Percentiles rank a stretch among this genome's conserved stretches.
These are phyloP conservation scores for Plodia interpunctella DNA, from an alignment of 1,140 invertebrate genomes.

Conservation along the genomic window DNA sequence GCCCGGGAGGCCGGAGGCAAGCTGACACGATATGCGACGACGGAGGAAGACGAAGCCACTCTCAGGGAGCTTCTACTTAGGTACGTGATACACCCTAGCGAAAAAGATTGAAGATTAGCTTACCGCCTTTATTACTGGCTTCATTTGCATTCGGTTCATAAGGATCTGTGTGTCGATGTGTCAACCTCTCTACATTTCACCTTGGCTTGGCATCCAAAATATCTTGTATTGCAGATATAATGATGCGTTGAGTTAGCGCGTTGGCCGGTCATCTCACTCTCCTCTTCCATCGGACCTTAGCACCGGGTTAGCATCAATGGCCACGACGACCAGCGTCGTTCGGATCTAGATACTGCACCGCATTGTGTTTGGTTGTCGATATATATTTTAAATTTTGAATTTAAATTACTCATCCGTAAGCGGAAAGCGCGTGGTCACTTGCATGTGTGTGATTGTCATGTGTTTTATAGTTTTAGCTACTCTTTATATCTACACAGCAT, in stretches of 20 bases:
- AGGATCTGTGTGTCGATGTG: slow-evolving; percentile 60
- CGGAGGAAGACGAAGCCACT: slow-evolving; percentile 90
- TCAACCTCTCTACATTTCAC: slow-evolving; percentile 56
- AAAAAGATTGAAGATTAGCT: slow-evolving; percentile 56
- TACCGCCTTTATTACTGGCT: slow-evolving; percentile 65
- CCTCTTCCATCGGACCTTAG: slow-evolving; percentile 50
- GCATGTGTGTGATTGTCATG: slow-evolving; percentile 56
- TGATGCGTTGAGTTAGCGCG: slow-evolving; percentile 38
- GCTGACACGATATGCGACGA: slow-evolving; percentile 78
- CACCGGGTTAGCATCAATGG: slow-evolving; percentile 62
- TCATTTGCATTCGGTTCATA: slow-evolving; percentile 62
- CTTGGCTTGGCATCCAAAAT: slow-evolving; percentile 67
- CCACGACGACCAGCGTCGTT: slow-evolving; percentile 36
- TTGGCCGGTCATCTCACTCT: slow-evolving; percentile 42
- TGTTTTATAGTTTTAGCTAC: slow-evolving; percentile 30
- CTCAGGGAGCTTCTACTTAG: slow-evolving; percentile 91
- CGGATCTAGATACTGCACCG: slow-evolving; percentile 33
- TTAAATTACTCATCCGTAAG: slow-evolving; percentile 15
- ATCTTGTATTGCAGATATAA: slow-evolving; percentile 70
- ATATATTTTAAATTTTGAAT: slow-evolving; percentile 13
- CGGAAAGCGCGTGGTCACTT: slow-evolving; percentile 29
- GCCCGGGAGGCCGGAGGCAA: slow-evolving; percentile 76
- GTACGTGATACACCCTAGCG: slow-evolving; percentile 78
- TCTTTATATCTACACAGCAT: not conserved
- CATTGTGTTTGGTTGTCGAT: slow-evolving; percentile 27